These are phyloP conservation scores for Cynopterus sphinx DNA, from an alignment of 2,797 vertebrate genomes.

Conservation along the genomic window DNA sequence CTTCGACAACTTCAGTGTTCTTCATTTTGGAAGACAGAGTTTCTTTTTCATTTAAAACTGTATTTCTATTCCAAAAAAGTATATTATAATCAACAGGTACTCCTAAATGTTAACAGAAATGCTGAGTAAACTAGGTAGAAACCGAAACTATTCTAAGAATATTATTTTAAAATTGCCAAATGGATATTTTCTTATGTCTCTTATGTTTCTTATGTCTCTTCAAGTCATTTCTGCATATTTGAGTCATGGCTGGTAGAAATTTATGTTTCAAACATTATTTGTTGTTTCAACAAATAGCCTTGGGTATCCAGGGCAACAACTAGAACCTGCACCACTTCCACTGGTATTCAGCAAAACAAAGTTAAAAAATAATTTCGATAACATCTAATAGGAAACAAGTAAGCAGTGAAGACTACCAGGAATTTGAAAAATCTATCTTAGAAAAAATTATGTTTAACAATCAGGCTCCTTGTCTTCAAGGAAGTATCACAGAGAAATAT, in stretches of 20 bases:
- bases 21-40: neutral
- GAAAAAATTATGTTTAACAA: neutral
- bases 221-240: slow-evolving; percentile 14
- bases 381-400: neutral
- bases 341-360: slow-evolving; percentile 30
- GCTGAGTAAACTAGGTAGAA: neutral
- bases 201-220: neutral
- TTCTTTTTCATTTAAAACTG: slow-evolving; percentile 7
- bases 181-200: slow-evolving; percentile 41
- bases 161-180: slow-evolving; percentile 53
- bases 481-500: neutral
- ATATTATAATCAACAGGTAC: neutral
- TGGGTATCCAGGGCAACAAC: neutral
- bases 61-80: neutral
- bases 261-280: neutral
- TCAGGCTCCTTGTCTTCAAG: neutral
- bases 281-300: slow-evolving; percentile 53
- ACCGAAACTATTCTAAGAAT: slow-evolving; percentile 20
- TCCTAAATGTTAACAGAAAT: slow-evolving; percentile 49
- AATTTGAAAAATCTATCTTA: slow-evolving; percentile 38
- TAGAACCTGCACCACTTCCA: neutral
- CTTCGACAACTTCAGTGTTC: neutral
- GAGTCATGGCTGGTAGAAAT: slow-evolving; percentile 50
- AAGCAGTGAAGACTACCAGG: neutral
- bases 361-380: slow-evolving; percentile 41